Evolutionary conservation across 2,797 vertebrate genomes (phyloP), one percentile per base, ranked within the genome.

Genomic region (Astyanax mexicanus): DNA sequence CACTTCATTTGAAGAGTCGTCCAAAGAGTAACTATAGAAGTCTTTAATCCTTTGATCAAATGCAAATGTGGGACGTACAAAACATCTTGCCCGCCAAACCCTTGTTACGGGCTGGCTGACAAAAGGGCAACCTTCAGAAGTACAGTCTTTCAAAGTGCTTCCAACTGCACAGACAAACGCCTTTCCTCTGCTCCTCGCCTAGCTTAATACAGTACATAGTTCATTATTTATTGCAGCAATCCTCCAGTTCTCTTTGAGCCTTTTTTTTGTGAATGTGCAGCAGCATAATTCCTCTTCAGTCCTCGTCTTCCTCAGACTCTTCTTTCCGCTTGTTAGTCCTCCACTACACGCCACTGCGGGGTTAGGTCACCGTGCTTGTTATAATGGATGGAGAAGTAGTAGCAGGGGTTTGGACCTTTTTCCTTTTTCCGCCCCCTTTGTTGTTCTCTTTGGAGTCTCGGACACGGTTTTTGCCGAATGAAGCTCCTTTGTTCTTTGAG

Each of bases 221-320:
- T 85, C 81, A 49, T 79, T 69, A 64, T 69, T 47, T 78, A 81
- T 90, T 86, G 88, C 88, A 92, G 89, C 91, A 88, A 83, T 86
- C 89, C 91, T 94, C 93, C 90, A 92, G 92, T 94, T 94, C 89
- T 88, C 67, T 83, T 89, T 91, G 93, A 89, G 88, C 91, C 90
- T 92, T 89, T 92, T 89, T 91, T 32, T 87, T 81, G 78, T 82
- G 73, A 93, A 92, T 88, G 89, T 91, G 88, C 93, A 96, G 95
- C 94, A 96, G 94, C 92, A 88, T 88, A 84, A 89, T 89, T 89
- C 84, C 91, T 80, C 60, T 86, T 80, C 81, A 81, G 78, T 80
- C 77, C n/a, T n/a, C n/a, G n/a, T n/a, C n/a, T n/a, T n/a, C n/a
- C n/a, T n/a, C n/a, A 74, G 62, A 85, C 79, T 52, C 15, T 79